Evolutionary conservation across 2,888 invertebrate species (phyloP).

Genomic region (Micropterix aruncella): DNA sequence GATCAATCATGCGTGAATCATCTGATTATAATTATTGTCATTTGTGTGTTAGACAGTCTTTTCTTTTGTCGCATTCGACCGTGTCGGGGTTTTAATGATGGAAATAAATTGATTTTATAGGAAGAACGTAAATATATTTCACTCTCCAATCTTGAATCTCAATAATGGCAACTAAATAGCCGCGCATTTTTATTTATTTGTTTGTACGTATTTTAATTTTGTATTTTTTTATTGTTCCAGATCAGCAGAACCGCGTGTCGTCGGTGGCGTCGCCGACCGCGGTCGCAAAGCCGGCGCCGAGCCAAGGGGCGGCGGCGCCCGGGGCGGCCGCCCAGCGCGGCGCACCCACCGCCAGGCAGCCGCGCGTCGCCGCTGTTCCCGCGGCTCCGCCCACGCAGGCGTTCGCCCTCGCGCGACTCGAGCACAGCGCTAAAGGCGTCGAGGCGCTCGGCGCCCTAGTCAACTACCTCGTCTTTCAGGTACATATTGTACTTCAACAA

Average conservation of each 20-base stretch:
- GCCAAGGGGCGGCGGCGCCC: constrained; percentile 16
- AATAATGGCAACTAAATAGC: no score
- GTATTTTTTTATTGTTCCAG: background rate
- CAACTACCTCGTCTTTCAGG: constrained; percentile 69
- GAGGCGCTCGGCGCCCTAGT: constrained; percentile 76
- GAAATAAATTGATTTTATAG: no score
- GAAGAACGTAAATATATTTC: no score
- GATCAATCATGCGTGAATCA: no score
- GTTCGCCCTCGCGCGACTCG: constrained; percentile 27
- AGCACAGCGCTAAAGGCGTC: constrained; percentile 49
- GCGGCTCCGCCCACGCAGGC: constrained; percentile 7
- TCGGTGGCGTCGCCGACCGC: constrained; percentile 28
- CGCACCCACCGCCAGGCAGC: constrained; percentile 16
- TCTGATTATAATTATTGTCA: no score
- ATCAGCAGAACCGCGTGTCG: constrained; percentile 27
- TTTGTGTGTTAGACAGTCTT: no score
- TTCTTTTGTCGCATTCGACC: no score
- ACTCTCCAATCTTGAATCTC: no score
- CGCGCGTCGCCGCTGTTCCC: constrained; percentile 15
- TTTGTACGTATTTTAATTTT: background rate
- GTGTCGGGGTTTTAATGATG: no score
- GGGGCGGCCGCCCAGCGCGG: constrained; percentile 20
- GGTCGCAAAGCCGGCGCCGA: constrained; percentile 24
- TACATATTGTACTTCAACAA: no score
- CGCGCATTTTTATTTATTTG: no score